Evolutionary conservation across 2,113 vertebrate species (phyloP).

Genomic region (Phrynosoma platyrhinos): DNA sequence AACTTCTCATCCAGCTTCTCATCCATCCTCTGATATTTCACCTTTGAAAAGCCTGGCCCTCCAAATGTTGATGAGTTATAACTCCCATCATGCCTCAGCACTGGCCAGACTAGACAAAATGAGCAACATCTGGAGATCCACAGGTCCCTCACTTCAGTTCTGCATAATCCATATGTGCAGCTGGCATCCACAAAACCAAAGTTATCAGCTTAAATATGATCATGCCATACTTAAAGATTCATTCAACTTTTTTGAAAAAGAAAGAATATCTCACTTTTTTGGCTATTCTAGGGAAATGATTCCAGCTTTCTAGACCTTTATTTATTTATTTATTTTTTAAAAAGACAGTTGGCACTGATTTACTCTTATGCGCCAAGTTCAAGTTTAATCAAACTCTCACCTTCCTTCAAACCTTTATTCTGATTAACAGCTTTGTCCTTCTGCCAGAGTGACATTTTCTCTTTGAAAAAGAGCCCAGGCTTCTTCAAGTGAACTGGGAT

Average conservation of each 20-base stretch:
- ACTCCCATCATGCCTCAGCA: too few relatives aligned
- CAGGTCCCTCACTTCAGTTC: neutral
- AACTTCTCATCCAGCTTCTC: neutral
- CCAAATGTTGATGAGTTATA: too few relatives aligned
- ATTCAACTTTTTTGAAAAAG: neutral
- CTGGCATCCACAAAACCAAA: neutral
- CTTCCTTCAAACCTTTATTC: neutral
- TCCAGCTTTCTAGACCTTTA: neutral
- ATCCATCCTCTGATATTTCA: neutral
- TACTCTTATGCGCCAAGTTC: conserved; percentile 1
- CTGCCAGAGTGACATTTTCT: neutral
- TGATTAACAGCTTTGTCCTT: conserved; percentile 27
- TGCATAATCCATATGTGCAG: neutral
- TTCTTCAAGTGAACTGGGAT: conserved; percentile 7
- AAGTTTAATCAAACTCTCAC: neutral
- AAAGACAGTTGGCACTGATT: neutral
- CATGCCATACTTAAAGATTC: neutral
- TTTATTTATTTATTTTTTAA: neutral
- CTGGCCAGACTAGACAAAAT: too few relatives aligned
- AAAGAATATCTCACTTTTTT: neutral
- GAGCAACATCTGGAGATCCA: neutral
- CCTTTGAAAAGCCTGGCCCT: too few relatives aligned
- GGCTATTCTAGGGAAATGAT: neutral
- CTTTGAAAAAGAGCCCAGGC: neutral
- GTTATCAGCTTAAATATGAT: neutral